Base-by-base conservation (phyloP, 2,113 vertebrate genomes). In the Eleginops maclovinus region DNA sequence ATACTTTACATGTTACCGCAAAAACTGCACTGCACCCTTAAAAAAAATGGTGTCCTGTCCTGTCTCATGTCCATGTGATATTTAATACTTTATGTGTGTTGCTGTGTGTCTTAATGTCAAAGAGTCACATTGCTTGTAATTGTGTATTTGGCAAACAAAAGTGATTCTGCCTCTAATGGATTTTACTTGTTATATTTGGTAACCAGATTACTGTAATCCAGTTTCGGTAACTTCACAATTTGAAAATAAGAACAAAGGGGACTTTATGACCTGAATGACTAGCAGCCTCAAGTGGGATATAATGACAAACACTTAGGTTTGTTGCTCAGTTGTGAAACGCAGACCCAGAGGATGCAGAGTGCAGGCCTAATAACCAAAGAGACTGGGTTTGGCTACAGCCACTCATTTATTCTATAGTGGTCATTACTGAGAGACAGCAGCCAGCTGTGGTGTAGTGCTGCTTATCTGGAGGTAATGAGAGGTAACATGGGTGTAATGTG, bases 391-490 rank as follows among this genome's bases (percentile, higher is more conserved):
- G 69, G 78, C 81, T 71, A 49, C 75, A 81, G 82, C 56, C 77
- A 56, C 84, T 81, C 70, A 86, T 90, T 85, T 87, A 77, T 85
- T 81, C 77, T 83, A 46, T 80, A 77, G 82, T 66, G 79, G 83
- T 81, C 85, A 85, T 89, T 87, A 88, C 72, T 77, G 75, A 65
- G 88, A 88, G 88, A 87, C 82, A 77, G 75, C 73, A 85, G 85
- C 81, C 88, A 86, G 79, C 88, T 90, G 88, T 67, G 83, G 84
- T 73, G 65, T 68, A 75, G 61, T 78, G 80, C 77, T 83, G 82
- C 84, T 83, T 86, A 88, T 88, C 80, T 87, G 74, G 78, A 86
- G 75, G 79, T 89, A 90, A 88, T 89, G 81, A 91, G 86, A 88
- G 83, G 90, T 86, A 92, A 90, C 77, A 75, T 65, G 76, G 73